phyloP scores from a whole-genome alignment of 2,797 vertebrate species.

The Scomberomorus guttatus region DNA sequence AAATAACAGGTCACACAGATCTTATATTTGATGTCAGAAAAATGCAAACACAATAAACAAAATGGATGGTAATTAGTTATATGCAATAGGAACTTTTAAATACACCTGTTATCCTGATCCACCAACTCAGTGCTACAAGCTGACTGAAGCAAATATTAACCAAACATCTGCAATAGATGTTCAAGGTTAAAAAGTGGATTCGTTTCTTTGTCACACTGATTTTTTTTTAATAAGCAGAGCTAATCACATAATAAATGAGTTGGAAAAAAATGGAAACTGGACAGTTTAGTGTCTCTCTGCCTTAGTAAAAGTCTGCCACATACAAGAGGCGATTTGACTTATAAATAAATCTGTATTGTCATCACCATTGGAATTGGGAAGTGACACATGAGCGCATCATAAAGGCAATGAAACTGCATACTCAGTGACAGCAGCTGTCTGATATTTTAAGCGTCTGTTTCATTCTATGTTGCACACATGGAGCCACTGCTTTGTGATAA shows the following conservation, averaged over 20 bases:
- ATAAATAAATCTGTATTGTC: not conserved
- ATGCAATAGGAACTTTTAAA: constrained; percentile 24
- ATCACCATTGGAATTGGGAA: not conserved
- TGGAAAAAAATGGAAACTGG: not conserved
- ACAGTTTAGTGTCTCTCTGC: not conserved
- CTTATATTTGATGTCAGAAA: constrained; percentile 4
- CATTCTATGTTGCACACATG: constrained; percentile 17
- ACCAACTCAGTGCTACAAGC: constrained; percentile 10
- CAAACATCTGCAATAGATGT: constrained; percentile 24
- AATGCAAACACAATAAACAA: not conserved
- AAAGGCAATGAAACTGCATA: not conserved
- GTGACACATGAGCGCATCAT: not conserved
- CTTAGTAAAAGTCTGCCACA: not conserved
- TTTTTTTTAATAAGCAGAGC: constrained; percentile 2
- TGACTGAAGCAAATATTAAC: constrained; percentile 25
- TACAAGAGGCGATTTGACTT: not conserved
- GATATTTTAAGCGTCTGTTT: constrained; percentile 36
- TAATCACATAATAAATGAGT: constrained; percentile 11
- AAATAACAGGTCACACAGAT: not conserved
- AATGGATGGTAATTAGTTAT: constrained; percentile 24
- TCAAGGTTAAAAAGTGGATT: constrained; percentile 48
- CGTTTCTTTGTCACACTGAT: constrained; percentile 24
- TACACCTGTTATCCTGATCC: constrained; percentile 14
- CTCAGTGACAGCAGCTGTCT: constrained; percentile 10
- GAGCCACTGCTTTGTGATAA: constrained; percentile 26